Percentiles rank a stretch among this genome's conserved stretches.
phyloP scores from a whole-genome alignment of 2,113 vertebrate species.

The Cichladusa arquata region DNA sequence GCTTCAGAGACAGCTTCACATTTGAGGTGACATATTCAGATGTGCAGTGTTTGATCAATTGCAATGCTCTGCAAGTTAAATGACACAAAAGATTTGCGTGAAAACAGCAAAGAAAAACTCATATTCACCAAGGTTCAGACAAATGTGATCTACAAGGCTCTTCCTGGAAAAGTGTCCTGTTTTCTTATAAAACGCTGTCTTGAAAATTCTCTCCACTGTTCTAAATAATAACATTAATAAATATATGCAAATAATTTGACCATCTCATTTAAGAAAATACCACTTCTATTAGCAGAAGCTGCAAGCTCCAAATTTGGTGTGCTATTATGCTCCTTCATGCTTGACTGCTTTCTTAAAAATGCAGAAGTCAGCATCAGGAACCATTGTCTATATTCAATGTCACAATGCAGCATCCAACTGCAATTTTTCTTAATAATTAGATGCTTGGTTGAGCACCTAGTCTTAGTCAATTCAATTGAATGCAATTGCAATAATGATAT shows the following conservation, averaged over 20 bases:
- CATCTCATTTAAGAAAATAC: background rate
- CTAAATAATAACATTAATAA: background rate
- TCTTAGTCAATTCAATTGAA: background rate
- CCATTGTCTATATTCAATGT: background rate
- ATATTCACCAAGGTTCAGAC: background rate
- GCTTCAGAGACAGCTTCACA: background rate
- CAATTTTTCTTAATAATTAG: background rate
- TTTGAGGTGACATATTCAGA: background rate
- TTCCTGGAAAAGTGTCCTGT: background rate
- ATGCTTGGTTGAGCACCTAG: background rate
- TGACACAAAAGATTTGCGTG: background rate
- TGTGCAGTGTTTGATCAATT: background rate
- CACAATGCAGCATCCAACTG: background rate
- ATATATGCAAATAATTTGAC: background rate
- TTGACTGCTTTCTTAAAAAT: background rate
- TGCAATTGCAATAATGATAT: background rate
- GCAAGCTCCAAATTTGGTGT: background rate
- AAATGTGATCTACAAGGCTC: background rate
- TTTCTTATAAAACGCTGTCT: background rate
- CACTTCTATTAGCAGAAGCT: background rate
- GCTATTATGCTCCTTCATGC: background rate
- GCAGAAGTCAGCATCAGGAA: background rate
- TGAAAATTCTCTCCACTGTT: background rate
- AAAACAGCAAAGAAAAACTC: background rate
- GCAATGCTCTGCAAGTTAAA: background rate